A percentile compares a stretch with the other conserved stretches of the same genome.
Evolutionary conservation across 2,113 vertebrate species (phyloP).

Genomic region (Caranx melampygus): DNA sequence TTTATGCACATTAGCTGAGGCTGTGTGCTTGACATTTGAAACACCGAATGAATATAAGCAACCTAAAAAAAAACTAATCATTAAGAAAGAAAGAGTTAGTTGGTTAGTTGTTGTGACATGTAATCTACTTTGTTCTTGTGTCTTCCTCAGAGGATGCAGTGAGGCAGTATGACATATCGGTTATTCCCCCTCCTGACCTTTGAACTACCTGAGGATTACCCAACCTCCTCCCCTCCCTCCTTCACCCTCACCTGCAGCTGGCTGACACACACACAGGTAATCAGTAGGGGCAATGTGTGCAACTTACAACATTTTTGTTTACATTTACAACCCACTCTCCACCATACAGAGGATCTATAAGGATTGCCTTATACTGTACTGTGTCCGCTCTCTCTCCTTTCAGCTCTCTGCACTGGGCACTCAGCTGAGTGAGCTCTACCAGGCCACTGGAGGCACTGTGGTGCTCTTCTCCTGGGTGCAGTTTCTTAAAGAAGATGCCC

Average conservation of each 20-base stretch:
- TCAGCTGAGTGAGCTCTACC: slow-evolving; percentile 87
- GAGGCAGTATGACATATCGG: slow-evolving; percentile 80
- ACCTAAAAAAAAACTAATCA: too few relatives aligned
- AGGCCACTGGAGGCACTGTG: slow-evolving; percentile 86
- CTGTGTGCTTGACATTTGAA: too few relatives aligned
- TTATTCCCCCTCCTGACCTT: slow-evolving; percentile 91
- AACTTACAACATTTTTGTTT: slow-evolving; percentile 44
- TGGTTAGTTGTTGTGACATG: too few relatives aligned
- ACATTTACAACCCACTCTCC: not conserved
- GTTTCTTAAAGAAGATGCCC: slow-evolving; percentile 90
- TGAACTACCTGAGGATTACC: slow-evolving; percentile 89
- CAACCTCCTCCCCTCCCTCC: slow-evolving; percentile 85
- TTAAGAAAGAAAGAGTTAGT: too few relatives aligned
- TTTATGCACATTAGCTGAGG: too few relatives aligned
- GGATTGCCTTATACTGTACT: not conserved
- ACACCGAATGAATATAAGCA: too few relatives aligned
- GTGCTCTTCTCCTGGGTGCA: slow-evolving; percentile 93
- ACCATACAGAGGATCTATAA: not conserved
- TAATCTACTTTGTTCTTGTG: not conserved
- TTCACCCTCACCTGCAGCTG: slow-evolving; percentile 91
- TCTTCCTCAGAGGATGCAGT: slow-evolving; percentile 38
- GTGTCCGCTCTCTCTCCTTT: not conserved
- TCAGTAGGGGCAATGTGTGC: not conserved
- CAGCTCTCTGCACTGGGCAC: slow-evolving; percentile 82
- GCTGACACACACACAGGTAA: slow-evolving; percentile 89